Evolutionary conservation across 2,888 invertebrate genomes (phyloP), one percentile per base, ranked within the genome.

Genomic region (Plemyria rubiginata): DNA sequence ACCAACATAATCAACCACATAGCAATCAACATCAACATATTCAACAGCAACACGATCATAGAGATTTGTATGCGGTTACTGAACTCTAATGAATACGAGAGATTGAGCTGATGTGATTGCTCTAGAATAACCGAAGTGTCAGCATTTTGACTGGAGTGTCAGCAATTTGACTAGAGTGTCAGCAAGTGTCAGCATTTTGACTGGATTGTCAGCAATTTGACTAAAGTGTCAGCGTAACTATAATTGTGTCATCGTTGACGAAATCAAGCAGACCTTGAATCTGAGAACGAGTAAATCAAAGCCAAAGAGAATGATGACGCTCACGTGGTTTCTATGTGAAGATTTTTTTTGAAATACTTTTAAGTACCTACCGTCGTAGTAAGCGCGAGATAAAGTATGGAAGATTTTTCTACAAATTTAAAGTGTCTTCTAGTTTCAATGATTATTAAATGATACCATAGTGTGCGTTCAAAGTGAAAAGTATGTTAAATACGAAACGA

Each of bases 11-110:
- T 74, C 88, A 91, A 61, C 53, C 11, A 53, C 36, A 11, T 58
- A 66, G 0, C 28, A 61, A 32, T 63, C 70, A 81, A 92, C 57
- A 43, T 45, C 66, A 65, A 13, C 66, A 70, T 38, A 52, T 32
- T 0, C 65, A 66, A 48, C 67, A 68, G 8, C 57, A 56, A 16
- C 85, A 87, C 70, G 93, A 90, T 74, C 88, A 91, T 66, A 90
- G 93, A 59, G 94, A 95, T 82, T 82, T 96, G 70, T 96, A 96
- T 81, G 96, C 96, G 54, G 96, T 97, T 70, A 96, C 97, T 0
- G 81, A 81, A 58, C 76, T 81, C 64, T 81, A 80, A 62, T 15
- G 32, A 12, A 32, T 4, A 22, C 36, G 3, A 11, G 15, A 0
- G 16, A 28, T 8, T 15, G 1, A 15, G 7, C 15, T 16, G 36